These are phyloP conservation scores for Oenanthe melanoleuca DNA, from an alignment of 2,113 vertebrate species.

Conservation along the genomic window DNA sequence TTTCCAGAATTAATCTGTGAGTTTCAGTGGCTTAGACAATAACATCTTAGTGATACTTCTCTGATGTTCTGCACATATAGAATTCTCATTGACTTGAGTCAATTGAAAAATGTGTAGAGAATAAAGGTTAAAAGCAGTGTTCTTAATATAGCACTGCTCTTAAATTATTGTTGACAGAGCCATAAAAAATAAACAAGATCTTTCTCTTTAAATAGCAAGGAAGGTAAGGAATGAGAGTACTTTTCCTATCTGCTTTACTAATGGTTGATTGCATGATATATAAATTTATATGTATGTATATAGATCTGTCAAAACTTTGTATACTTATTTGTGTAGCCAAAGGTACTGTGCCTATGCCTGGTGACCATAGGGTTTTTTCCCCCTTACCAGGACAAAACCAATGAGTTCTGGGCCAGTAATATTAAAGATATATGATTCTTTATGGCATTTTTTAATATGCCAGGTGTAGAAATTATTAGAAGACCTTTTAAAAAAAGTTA, in stretches of 20 bases:
- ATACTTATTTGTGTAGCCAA: not conserved
- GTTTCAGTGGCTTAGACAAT: not conserved
- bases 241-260: not conserved
- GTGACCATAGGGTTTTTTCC: not conserved
- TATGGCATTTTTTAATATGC: not conserved
- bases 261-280: not conserved
- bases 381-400: not conserved
- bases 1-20: not conserved
- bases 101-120: not conserved
- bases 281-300: rapidly evolving
- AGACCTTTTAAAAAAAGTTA: not conserved
- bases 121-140: not conserved
- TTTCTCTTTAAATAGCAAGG: not conserved
- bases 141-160: not conserved
- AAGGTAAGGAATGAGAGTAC: not conserved
- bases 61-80: not conserved
- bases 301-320: not conserved
- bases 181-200: not conserved
- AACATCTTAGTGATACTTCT: not conserved
- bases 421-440: not conserved
- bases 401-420: not conserved
- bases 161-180: not conserved
- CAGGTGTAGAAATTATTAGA: not conserved
- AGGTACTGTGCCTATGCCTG: not conserved
- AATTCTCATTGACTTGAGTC: not conserved